Base-by-base conservation (phyloP, 2,113 vertebrate species). In the Globicephala melas region DNA sequence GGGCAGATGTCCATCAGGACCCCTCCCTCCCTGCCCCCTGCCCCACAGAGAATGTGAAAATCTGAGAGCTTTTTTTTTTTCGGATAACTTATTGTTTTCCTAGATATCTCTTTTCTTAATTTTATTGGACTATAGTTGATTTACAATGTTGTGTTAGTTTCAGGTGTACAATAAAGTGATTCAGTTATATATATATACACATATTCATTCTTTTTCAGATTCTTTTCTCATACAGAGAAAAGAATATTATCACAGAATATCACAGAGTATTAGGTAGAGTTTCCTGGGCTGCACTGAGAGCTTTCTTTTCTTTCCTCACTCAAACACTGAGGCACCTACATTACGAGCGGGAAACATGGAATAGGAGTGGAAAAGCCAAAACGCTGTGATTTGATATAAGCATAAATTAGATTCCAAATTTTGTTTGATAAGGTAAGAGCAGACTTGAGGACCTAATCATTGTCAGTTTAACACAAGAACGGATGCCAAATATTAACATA, bases 381-480 rank as follows among this genome's bases (percentile, higher is more conserved):
- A 53, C 31, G 26, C 9, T 38, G 1, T 14, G 41, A 68, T 60
- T 73, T 55, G 53, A 36, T 26, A 18, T 20, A 17, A 13, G 1
- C 53, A 25, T 50, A 76, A 31, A 5, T 68, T 53, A 65, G 63
- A 67, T 26, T 58, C 65, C 74, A 68, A 97, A 67, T 53, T 38
- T 36, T 91, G 8, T 58, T 70, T 53, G 68, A 92, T 87, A 26
- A 85, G 5, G 36, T 41, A 85, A 55, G 38, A 58, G 38, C 4
- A 74, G 81, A 89, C 76, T 3, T 53, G 44, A 94, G 20, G 28
- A 67, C 3, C 31, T 83, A 44, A 62, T 31, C 14, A 20, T 53
- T 70, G 55, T 55, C 74, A 88, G 31, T 36, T 82, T 85, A 95
- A 94, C 15, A 58, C 28, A 88, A 88, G 8, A 81, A 89, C 28